Conservation (phyloP, 2,888 invertebrate species). For the Drosophila kambysellisi region DNA sequence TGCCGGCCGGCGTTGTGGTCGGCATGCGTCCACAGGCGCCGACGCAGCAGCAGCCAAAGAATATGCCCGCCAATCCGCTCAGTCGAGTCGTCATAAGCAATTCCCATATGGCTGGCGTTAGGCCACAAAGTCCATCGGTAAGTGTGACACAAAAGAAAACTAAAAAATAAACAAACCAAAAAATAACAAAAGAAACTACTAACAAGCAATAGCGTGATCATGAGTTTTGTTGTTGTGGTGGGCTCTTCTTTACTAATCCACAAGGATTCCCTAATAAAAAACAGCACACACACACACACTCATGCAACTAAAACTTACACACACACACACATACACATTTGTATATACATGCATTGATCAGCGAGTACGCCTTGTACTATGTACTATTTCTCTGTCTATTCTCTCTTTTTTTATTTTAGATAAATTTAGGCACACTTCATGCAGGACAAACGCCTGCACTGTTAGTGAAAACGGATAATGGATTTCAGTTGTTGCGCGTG, state of each 20-base stretch:
- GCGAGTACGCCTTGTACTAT: slow-evolving; percentile 34
- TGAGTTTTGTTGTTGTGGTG: slow-evolving; percentile 64
- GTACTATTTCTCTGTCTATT: slow-evolving; percentile 48
- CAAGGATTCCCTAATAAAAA: slow-evolving; percentile 35
- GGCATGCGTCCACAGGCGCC: slow-evolving; percentile 93
- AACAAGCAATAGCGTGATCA: slow-evolving; percentile 16
- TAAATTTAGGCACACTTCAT: slow-evolving; percentile 95
- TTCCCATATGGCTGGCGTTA: slow-evolving; percentile 92
- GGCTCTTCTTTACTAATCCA: slow-evolving; percentile 68
- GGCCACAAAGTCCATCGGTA: slow-evolving; percentile 91
- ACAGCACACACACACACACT: slow-evolving; percentile 24
- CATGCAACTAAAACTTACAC: slow-evolving; percentile 31
- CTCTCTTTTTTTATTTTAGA: slow-evolving; percentile 86
- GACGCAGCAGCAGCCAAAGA: slow-evolving; percentile 89
- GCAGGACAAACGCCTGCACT: slow-evolving; percentile 95
- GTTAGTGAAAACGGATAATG: slow-evolving; percentile 98
- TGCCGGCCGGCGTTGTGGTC: slow-evolving; percentile 92
- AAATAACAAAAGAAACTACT: neutral
- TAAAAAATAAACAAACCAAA: neutral
- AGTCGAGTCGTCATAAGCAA: slow-evolving; percentile 93
- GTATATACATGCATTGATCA: slow-evolving; percentile 39
- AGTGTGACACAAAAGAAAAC: slow-evolving; percentile 43
- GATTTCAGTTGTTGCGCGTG: slow-evolving; percentile 96
- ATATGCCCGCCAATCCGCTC: slow-evolving; percentile 90
- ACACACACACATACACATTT: slow-evolving; percentile 23